Evolutionary conservation across 2,797 vertebrate genomes (phyloP).

Genomic region (Lateolabrax maculatus): DNA sequence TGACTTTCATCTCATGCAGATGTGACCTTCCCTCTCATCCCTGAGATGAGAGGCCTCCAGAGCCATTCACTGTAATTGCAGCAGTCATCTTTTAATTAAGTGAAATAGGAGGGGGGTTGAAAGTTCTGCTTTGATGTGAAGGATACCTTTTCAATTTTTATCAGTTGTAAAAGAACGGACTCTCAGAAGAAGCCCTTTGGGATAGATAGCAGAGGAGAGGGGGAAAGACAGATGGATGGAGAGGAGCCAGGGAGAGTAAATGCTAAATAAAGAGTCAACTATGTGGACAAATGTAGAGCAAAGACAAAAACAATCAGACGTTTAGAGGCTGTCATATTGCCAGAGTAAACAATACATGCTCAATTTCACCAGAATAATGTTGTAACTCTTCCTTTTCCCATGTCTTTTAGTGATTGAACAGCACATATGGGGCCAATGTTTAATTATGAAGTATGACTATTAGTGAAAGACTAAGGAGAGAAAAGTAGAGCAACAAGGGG

Average conservation of each 20-base stretch:
- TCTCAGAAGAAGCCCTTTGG: slow-evolving; percentile 47
- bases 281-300: slow-evolving; percentile 41
- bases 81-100: slow-evolving; percentile 83
- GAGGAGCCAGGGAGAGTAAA: slow-evolving; percentile 48
- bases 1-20: slow-evolving; percentile 81
- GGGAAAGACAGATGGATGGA: slow-evolving; percentile 44
- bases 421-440: not conserved
- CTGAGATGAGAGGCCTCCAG: slow-evolving; percentile 70
- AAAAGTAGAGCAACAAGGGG: slow-evolving; percentile 4
- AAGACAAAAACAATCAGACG: slow-evolving; percentile 46
- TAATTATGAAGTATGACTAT: not conserved
- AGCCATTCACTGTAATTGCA: slow-evolving; percentile 78
- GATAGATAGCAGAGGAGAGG: slow-evolving; percentile 37
- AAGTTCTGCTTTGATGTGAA: slow-evolving; percentile 79
- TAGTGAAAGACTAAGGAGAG: slow-evolving; percentile 6
- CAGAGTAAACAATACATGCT: slow-evolving; percentile 13
- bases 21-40: slow-evolving; percentile 74
- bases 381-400: slow-evolving; percentile 4
- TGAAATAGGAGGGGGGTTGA: slow-evolving; percentile 65
- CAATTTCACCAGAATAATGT: not conserved
- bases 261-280: slow-evolving; percentile 59
- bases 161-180: slow-evolving; percentile 63
- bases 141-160: slow-evolving; percentile 69
- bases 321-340: slow-evolving; percentile 30
- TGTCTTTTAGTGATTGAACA: slow-evolving; percentile 6